Evolutionary conservation across 2,797 vertebrate species (phyloP).

Genomic region (Characodon lateralis): DNA sequence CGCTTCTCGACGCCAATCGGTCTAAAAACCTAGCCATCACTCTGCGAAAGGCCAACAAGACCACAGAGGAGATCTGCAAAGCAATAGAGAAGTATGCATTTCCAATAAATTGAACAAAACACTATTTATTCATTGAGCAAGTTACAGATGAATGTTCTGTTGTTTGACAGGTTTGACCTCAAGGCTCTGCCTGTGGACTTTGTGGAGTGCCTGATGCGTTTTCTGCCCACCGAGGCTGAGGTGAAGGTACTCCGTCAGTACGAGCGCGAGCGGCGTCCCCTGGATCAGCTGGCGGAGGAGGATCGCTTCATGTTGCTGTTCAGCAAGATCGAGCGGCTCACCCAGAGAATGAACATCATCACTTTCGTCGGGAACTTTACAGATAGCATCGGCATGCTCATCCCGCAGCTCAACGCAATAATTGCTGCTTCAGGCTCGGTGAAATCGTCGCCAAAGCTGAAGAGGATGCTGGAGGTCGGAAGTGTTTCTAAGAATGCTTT

Average conservation of each 20-base stretch:
- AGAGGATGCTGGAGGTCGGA: constrained; percentile 92
- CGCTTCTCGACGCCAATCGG: constrained; percentile 92
- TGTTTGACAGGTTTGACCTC: constrained; percentile 80
- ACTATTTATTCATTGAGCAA: neutral
- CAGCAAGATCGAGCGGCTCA: constrained; percentile 95
- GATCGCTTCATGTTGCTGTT: constrained; percentile 97
- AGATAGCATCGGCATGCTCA: constrained; percentile 92
- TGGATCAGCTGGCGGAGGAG: constrained; percentile 92
- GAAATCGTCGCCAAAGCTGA: constrained; percentile 93
- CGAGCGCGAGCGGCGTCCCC: constrained; percentile 90
- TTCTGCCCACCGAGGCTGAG: constrained; percentile 92
- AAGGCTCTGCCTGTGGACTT: constrained; percentile 92
- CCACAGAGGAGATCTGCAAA: constrained; percentile 93
- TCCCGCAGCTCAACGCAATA: constrained; percentile 92
- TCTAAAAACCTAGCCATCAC: constrained; percentile 98
- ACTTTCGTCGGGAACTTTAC: constrained; percentile 95
- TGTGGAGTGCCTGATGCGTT: constrained; percentile 92
- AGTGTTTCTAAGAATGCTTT: neutral
- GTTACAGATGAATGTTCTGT: neutral
- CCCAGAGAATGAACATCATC: constrained; percentile 96
- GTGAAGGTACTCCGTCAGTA: constrained; percentile 92
- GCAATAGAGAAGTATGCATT: constrained; percentile 90
- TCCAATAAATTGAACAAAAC: neutral
- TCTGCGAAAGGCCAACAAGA: constrained; percentile 90
- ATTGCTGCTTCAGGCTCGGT: constrained; percentile 94